Evolutionary conservation across 2,888 invertebrate genomes (phyloP).

Genomic region (Allygus modestus): DNA sequence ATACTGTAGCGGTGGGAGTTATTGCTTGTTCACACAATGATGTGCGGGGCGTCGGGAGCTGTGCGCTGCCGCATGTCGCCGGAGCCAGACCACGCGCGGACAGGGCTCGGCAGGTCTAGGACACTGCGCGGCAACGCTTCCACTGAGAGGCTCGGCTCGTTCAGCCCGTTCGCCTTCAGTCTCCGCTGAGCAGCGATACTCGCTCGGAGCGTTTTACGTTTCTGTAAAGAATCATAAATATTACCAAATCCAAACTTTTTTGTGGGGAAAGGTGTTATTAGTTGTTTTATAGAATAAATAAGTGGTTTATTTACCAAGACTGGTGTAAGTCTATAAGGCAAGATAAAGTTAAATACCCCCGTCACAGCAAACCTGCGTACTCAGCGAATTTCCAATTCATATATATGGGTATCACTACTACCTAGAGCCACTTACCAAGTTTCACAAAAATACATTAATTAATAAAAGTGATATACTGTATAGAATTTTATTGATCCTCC

Average conservation of each 20-base stretch:
- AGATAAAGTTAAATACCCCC: too few species aligned
- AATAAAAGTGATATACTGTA: too few species aligned
- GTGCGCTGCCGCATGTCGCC: slow-evolving; percentile 80
- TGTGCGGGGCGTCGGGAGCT: slow-evolving; percentile 62
- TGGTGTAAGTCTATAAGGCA: too few species aligned
- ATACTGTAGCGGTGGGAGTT: background rate
- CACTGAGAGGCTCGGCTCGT: slow-evolving; percentile 88
- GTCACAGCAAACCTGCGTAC: too few species aligned
- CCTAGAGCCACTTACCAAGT: too few species aligned
- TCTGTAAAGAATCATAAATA: slow-evolving; percentile 80
- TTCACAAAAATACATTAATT: too few species aligned
- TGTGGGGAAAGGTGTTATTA: slow-evolving; percentile 68
- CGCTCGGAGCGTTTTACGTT: slow-evolving; percentile 90
- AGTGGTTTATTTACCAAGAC: too few species aligned
- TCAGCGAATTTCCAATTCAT: too few species aligned
- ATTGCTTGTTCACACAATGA: slow-evolving; percentile 61
- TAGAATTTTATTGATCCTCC: too few species aligned
- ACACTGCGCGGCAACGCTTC: slow-evolving; percentile 77
- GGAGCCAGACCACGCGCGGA: slow-evolving; percentile 83
- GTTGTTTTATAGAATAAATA: too few species aligned
- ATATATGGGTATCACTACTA: too few species aligned
- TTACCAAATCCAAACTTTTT: too few species aligned
- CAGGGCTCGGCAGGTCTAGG: slow-evolving; percentile 77
- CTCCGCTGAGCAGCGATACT: slow-evolving; percentile 87
- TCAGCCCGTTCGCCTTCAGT: slow-evolving; percentile 87